A percentile compares a stretch with the other conserved stretches of the same genome.
Evolutionary conservation across 2,888 invertebrate genomes (phyloP).

Genomic region (Aphidius colemani): DNA sequence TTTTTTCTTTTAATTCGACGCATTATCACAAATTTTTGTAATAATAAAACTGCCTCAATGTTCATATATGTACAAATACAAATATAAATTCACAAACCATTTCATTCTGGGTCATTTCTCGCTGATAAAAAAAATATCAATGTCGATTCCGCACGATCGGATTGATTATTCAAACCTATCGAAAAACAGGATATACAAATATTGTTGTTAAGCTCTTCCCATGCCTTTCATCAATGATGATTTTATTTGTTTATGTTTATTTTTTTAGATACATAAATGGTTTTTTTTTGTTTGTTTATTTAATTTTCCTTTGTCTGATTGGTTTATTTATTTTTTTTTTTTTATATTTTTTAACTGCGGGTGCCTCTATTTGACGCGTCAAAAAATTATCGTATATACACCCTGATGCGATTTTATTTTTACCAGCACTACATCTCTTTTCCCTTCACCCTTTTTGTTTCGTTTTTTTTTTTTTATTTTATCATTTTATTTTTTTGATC

Average conservation of each 20-base stretch:
- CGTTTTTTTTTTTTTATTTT: slow-evolving; percentile 39
- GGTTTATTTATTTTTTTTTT: slow-evolving; percentile 12
- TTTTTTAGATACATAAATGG: too few species aligned
- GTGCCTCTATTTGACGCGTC: slow-evolving; percentile 23
- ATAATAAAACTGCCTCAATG: too few species aligned
- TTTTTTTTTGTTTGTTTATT: neutral
- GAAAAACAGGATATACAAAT: neutral
- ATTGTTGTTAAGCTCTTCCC: neutral
- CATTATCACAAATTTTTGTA: too few species aligned
- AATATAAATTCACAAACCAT: neutral
- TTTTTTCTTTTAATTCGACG: too few species aligned
- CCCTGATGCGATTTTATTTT: slow-evolving; percentile 29
- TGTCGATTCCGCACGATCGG: slow-evolving; percentile 18
- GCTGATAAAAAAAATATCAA: slow-evolving; percentile 7
- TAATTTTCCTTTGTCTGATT: neutral
- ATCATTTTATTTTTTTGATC: slow-evolving; percentile 44
- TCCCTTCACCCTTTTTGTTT: slow-evolving; percentile 39
- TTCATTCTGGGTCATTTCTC: slow-evolving; percentile 18
- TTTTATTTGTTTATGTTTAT: neutral
- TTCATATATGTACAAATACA: too few species aligned
- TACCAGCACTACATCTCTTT: slow-evolving; percentile 37
- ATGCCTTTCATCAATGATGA: slow-evolving; percentile 8
- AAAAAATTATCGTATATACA: slow-evolving; percentile 31
- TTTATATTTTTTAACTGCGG: slow-evolving; percentile 28
- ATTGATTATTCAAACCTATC: slow-evolving; percentile 26